Evolutionary conservation across 2,888 invertebrate genomes (phyloP), one percentile per base, ranked within the genome.

Genomic region (Tillus elongatus): DNA sequence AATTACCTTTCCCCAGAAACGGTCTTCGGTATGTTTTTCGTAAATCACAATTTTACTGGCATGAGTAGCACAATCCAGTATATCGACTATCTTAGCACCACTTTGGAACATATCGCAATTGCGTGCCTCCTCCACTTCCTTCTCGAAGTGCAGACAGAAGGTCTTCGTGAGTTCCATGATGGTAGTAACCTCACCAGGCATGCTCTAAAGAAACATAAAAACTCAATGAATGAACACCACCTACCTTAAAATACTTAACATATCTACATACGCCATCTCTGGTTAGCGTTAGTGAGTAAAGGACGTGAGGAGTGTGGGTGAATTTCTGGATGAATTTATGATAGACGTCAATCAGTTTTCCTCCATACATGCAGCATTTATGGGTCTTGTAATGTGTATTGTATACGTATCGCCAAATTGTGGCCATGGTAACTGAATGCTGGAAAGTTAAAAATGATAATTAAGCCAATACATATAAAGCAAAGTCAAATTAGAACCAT

Each of bases 351-450:
- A 62, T 45, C 10, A 62, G 47, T 8, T 47, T 39, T 11, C 62
- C 62, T 4, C 45, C 60, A 40, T 61, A 61, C 58, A 62, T 57
- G 41, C 59, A 57, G 3, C 43, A 33, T 26, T 39, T 49, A 8
- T 41, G 41, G 1, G 49, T 46, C 33, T 46, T 44, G 39, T 57
- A 57, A 42, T 46, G 50, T 9, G 51, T 47, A 35, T 58, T 58
- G 40, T 53, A 56, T 12, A 58, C 51, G 40, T 60, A 60, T 24
- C 62, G 50, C 60, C 61, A 61, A 13, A 61, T 53, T 4, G 62
- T 60, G 9, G 57, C 45, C 28, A 50, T 41, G 3, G 61, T 44
- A 19, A 60, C 40, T 6, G 46, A 37, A 46, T 59, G 56, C 60
- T 61, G 31, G 31, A 50, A 50, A 27, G 36, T n/a, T n/a, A n/a